phyloP scores from a whole-genome alignment of 2,797 vertebrate species.

The Clarias platycephalus region DNA sequence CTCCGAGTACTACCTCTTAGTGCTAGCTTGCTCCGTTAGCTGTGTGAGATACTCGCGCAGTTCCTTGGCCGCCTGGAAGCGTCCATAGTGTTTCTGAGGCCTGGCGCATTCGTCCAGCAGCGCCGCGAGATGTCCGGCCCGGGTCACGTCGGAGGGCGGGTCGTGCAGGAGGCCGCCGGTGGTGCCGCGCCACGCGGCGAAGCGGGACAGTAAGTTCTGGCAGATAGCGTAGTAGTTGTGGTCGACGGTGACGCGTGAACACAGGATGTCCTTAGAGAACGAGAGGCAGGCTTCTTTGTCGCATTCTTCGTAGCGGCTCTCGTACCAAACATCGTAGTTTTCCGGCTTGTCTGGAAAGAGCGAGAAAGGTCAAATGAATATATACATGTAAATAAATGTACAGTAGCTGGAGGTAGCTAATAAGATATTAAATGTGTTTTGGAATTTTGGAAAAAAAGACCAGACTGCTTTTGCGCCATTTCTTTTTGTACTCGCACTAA shows the following conservation, averaged over 20 bases:
- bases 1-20: constrained; percentile 53
- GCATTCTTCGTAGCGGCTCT: constrained; percentile 96
- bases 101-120: constrained; percentile 96
- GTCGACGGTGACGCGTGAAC: constrained; percentile 94
- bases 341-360: constrained; percentile 89
- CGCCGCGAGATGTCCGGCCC: constrained; percentile 87
- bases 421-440: not conserved
- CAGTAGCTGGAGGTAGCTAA: not conserved
- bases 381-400: not conserved
- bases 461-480: not conserved
- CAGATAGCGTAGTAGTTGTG: constrained; percentile 98
- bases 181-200: constrained; percentile 93
- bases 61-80: constrained; percentile 93
- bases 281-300: constrained; percentile 97
- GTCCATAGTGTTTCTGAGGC: constrained; percentile 90
- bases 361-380: not conserved
- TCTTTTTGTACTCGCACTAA: not conserved
- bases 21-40: constrained; percentile 63
- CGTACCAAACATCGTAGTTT: constrained; percentile 96
- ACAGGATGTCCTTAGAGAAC: constrained; percentile 97
- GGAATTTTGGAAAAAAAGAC: not conserved
- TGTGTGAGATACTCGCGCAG: constrained; percentile 92
- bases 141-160: constrained; percentile 88
- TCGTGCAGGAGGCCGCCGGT: constrained; percentile 95
- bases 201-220: constrained; percentile 94